Evolutionary conservation across 2,888 invertebrate genomes (phyloP), one percentile per base, ranked within the genome.

Genomic region (Orchesella flavescens): DNA sequence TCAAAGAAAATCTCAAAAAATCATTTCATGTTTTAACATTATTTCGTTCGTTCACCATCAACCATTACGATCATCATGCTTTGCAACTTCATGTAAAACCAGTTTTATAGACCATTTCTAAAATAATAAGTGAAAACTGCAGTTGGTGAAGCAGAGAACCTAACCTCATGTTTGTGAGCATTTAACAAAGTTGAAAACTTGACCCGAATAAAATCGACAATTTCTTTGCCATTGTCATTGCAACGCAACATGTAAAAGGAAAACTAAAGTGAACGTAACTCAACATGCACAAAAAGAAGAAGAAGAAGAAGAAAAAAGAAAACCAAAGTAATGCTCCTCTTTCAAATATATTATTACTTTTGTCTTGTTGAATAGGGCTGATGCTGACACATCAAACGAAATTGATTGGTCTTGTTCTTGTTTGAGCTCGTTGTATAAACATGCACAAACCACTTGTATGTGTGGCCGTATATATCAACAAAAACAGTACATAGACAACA

Each of bases 201-300:
- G 83, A 83, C 83, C 83, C 77, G 83, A 83, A 83, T 82, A 82
- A 76, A 76, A 83, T 83, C 83, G 83, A 83, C 83, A 83, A 76
- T 65, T n/a, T 63, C 46, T 71, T 72, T 65, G 43, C 59, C 72
- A 66, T 75, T 83, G 21, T 44, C n/a, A 65, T 17, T 78, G 44
- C 55, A 61, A 34, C 34, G 44, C 55, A 61, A 34, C 34, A 34
- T 65, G 69, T 74, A 57, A 75, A 43, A 73, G 46, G 72, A 4
- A 34, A 61, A 23, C 43, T n/a, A 57, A 46, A 61, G 68, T 66
- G 80, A 73, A 59, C 72, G 68, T 59, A 74, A 82, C 69, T 76
- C 71, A 83, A 73, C 73, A 77, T 66, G 77, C 66, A 43, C 71
- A 77, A 63, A 76, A n/a, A n/a, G n/a, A n/a, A n/a, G n/a, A n/a